These are phyloP conservation scores for Heliconius charithonia DNA, from an alignment of 2,888 invertebrate genomes.

Conservation along the genomic window DNA sequence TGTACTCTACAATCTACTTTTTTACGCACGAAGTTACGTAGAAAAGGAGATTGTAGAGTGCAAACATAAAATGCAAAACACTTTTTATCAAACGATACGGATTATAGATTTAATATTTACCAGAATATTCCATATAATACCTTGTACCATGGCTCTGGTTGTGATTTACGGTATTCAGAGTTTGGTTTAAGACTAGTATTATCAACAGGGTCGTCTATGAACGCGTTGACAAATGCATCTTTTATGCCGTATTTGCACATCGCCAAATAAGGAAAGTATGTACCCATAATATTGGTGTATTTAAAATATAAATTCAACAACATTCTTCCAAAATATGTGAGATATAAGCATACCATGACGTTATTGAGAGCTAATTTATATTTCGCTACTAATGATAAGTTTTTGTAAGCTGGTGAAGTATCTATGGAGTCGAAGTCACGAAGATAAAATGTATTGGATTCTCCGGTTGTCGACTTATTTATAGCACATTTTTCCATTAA, in stretches of 20 bases:
- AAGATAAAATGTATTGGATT: constrained; percentile 51
- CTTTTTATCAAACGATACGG: too few species aligned
- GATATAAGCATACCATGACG: constrained; percentile 54
- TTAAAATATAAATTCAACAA: constrained; percentile 85
- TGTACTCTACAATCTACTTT: too few species aligned
- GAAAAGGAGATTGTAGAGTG: too few species aligned
- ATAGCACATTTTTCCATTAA: constrained; percentile 49
- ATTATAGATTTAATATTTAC: background rate
- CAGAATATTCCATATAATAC: constrained; percentile 23
- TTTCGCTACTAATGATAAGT: constrained; percentile 48
- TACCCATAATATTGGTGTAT: constrained; percentile 76
- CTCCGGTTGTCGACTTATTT: constrained; percentile 46
- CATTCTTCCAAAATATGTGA: constrained; percentile 74
- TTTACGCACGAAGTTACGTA: too few species aligned
- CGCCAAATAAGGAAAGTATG: constrained; percentile 63
- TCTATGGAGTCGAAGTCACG: constrained; percentile 62
- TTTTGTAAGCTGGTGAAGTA: constrained; percentile 64
- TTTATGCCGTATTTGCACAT: constrained; percentile 42
- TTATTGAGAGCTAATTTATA: constrained; percentile 47
- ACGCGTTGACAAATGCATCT: constrained; percentile 38
- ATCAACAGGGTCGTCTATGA: constrained; percentile 42
- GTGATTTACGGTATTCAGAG: constrained; percentile 43
- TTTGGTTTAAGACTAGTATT: constrained; percentile 36
- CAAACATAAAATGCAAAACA: too few species aligned
- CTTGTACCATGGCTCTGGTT: constrained; percentile 39